Evolutionary conservation across 2,888 invertebrate genomes (phyloP).

Genomic region (Sarcophaga carnaria): DNA sequence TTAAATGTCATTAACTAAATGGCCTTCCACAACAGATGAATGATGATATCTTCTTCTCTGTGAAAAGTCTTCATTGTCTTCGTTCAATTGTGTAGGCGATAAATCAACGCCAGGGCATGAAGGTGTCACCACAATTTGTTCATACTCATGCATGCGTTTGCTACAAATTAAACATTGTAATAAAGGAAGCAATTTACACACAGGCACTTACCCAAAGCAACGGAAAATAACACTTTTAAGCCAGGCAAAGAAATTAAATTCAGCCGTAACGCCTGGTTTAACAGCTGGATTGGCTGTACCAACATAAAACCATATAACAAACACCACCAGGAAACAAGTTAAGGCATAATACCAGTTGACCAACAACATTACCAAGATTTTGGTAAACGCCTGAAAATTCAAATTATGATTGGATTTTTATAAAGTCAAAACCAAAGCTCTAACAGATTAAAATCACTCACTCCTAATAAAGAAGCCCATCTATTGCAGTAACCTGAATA

Average conservation of each 20-base stretch:
- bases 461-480: conserved; percentile 95
- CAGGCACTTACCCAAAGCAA: conserved; percentile 87
- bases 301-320: conserved; percentile 96
- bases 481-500: conserved; percentile 96
- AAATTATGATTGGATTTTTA: neutral
- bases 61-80: conserved; percentile 97
- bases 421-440: neutral
- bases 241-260: conserved; percentile 92
- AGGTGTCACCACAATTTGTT: conserved; percentile 93
- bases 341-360: conserved; percentile 97
- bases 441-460: conserved; percentile 82
- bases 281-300: conserved; percentile 97
- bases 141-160: conserved; percentile 90
- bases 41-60: conserved; percentile 96
- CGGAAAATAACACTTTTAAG: conserved; percentile 87
- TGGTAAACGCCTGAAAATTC: conserved; percentile 89
- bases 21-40: conserved; percentile 88
- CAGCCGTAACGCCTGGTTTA: conserved; percentile 93
- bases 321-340: conserved; percentile 90
- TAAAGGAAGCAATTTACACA: too few relatives aligned
- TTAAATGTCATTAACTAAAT: conserved; percentile 79
- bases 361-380: conserved; percentile 94
- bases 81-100: conserved; percentile 93
- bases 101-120: conserved; percentile 90
- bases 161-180: conserved; percentile 80